Percentiles rank a stretch among this genome's conserved stretches.
phyloP scores from a whole-genome alignment of 1,140 invertebrate genomes.

The Zaprionus nigranus region DNA sequence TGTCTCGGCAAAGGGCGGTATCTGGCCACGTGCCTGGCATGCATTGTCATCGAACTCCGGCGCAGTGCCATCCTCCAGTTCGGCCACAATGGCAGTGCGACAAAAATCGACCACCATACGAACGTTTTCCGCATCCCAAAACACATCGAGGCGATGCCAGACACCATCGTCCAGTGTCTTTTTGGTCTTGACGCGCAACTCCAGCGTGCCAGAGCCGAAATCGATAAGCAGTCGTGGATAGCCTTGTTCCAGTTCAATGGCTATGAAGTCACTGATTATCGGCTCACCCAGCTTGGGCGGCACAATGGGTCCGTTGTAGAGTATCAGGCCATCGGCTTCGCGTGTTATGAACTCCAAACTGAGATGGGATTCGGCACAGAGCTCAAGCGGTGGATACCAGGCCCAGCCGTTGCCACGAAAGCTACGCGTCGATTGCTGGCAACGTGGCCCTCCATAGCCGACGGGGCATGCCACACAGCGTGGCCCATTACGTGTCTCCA shows the following conservation, averaged over 20 bases:
- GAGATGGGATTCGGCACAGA: conserved; percentile 88
- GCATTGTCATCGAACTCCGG: conserved; percentile 86
- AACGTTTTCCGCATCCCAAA: conserved; percentile 87
- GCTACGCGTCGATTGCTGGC: conserved; percentile 88
- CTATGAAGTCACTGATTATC: conserved; percentile 88
- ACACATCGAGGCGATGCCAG: conserved; percentile 90
- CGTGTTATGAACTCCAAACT: conserved; percentile 89
- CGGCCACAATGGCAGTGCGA: conserved; percentile 85
- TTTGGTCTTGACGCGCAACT: conserved; percentile 87
- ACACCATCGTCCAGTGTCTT: conserved; percentile 87
- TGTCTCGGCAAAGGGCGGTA: conserved; percentile 89
- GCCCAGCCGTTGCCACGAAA: conserved; percentile 88
- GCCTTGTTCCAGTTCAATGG: conserved; percentile 88
- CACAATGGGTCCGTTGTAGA: conserved; percentile 90
- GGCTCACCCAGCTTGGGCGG: conserved; percentile 86
- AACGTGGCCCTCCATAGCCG: conserved; percentile 89
- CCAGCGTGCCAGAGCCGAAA: conserved; percentile 89
- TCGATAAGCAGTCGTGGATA: conserved; percentile 88
- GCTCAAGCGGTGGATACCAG: conserved; percentile 88
- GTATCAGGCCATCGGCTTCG: conserved; percentile 87
- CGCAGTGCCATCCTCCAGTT: conserved; percentile 86
- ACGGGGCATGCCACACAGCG: conserved; percentile 87
- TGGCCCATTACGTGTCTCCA: conserved; percentile 86
- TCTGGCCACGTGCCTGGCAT: conserved; percentile 87
- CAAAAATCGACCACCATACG: conserved; percentile 89